These are phyloP conservation scores for Hiodon tergisus DNA, from an alignment of 2,113 vertebrate species.

Conservation along the genomic window DNA sequence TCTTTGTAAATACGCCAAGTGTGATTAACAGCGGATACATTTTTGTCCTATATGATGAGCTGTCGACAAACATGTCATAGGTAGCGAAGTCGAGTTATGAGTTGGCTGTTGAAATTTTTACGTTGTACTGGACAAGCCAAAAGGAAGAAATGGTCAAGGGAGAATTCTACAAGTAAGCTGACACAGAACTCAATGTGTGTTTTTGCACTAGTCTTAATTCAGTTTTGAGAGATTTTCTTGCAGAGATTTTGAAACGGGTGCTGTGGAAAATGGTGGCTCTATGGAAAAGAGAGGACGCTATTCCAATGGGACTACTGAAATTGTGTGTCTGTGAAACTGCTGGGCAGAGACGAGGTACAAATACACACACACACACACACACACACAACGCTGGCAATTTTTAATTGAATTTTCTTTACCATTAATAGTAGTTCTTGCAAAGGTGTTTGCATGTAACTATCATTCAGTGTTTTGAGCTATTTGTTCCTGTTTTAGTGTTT, in stretches of 20 bases:
- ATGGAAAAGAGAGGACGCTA: background rate
- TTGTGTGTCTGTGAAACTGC: too few species aligned
- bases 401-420: too few species aligned
- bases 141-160: background rate
- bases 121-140: background rate
- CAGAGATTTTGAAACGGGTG: background rate
- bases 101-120: background rate
- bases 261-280: background rate
- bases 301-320: background rate
- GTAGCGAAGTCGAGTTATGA: conserved; percentile 13
- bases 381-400: too few species aligned
- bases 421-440: too few species aligned
- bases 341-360: too few species aligned
- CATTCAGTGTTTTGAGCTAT: too few species aligned
- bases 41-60: conserved; percentile 32
- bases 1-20: conserved; percentile 8
- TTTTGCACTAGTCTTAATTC: background rate
- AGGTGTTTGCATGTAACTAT: too few species aligned
- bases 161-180: background rate
- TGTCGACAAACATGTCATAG: conserved; percentile 24
- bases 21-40: conserved; percentile 8
- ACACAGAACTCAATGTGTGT: background rate
- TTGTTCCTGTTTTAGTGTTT: too few species aligned
- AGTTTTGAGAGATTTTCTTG: background rate
- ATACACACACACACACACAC: too few species aligned